Percentiles rank a stretch among this genome's conserved stretches.
These are phyloP conservation scores for Papilio aristodemus DNA, from an alignment of 1,140 invertebrate species.

Conservation along the genomic window DNA sequence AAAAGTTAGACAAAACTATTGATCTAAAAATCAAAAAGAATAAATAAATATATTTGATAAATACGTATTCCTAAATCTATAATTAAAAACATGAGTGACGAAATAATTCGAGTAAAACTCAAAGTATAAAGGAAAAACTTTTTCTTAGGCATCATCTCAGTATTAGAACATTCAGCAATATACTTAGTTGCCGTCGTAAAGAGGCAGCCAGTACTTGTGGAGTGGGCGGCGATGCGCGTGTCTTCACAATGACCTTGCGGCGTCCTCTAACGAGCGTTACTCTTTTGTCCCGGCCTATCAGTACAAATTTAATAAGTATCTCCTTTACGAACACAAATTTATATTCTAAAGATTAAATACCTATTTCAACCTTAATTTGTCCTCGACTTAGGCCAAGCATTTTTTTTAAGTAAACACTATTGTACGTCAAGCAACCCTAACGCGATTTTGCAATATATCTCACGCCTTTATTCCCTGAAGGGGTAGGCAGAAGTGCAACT, in stretches of 20 bases:
- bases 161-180: background rate
- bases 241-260: conserved; percentile 12
- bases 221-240: conserved; percentile 4
- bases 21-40: too few relatives aligned
- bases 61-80: too few relatives aligned
- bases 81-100: background rate
- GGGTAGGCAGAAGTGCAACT: too few relatives aligned
- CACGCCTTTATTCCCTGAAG: too few relatives aligned
- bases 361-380: too few relatives aligned
- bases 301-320: background rate
- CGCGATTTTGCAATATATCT: too few relatives aligned
- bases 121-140: background rate
- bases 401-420: too few relatives aligned
- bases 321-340: background rate
- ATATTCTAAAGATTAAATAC: too few relatives aligned
- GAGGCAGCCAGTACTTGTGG: background rate
- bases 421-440: too few relatives aligned
- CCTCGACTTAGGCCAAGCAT: too few relatives aligned
- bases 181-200: conserved; percentile 2
- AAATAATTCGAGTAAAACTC: background rate
- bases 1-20: too few relatives aligned
- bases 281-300: background rate
- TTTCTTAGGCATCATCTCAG: background rate
- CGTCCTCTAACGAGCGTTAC: conserved; percentile 8
- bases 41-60: too few relatives aligned